Evolutionary conservation across 2,113 vertebrate genomes (phyloP).

Genomic region (Sapajus apella): DNA sequence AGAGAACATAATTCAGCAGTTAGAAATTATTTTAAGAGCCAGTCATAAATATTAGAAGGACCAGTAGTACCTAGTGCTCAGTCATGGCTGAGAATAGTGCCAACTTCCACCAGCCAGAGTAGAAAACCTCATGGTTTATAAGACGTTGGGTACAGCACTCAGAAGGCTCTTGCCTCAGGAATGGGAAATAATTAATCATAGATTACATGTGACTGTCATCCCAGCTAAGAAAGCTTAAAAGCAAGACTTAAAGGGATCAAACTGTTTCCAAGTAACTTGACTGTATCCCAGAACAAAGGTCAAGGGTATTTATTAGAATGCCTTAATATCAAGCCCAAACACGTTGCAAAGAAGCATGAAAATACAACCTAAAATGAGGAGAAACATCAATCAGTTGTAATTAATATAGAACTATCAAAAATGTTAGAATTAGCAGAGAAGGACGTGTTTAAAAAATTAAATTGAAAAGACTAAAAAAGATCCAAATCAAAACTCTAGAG

Average conservation of each 20-base stretch:
- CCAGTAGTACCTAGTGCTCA: neutral
- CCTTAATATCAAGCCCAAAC: neutral
- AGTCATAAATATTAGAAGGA: neutral
- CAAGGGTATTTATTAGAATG: neutral
- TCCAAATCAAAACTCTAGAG: neutral
- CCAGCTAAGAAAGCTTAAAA: neutral
- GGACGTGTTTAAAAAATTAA: neutral
- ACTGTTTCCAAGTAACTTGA: neutral
- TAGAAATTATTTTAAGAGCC: neutral
- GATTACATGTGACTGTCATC: neutral
- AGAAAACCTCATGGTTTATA: neutral
- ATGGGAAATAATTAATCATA: neutral
- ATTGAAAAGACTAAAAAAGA: neutral
- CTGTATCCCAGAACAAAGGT: neutral
- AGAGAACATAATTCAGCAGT: neutral
- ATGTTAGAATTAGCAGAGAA: slow-evolving; percentile 2
- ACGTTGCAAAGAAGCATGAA: neutral
- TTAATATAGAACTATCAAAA: neutral
- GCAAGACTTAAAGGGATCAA: neutral
- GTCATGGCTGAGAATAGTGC: neutral
- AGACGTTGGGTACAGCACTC: neutral
- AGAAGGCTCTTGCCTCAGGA: neutral
- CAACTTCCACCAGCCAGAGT: neutral
- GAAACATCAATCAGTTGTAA: neutral
- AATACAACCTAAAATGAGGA: neutral